phyloP scores from a whole-genome alignment of 2,888 invertebrate species.

The Sinohyriopsis cumingii region DNA sequence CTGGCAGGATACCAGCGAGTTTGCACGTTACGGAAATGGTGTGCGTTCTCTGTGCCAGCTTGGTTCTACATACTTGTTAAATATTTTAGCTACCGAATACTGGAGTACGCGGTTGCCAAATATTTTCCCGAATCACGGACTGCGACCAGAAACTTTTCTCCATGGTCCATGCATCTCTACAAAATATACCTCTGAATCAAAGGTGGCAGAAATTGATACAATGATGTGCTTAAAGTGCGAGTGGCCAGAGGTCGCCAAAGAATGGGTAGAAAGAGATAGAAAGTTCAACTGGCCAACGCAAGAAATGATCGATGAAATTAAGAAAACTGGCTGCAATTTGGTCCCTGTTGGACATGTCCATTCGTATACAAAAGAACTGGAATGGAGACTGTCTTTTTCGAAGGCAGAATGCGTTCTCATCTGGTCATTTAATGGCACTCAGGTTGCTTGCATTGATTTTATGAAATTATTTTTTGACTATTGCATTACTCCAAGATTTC shows the following conservation, averaged over 20 bases:
- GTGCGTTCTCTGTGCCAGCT: neutral
- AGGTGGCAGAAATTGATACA: conserved; percentile 1
- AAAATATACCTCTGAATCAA: neutral
- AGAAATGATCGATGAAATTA: neutral
- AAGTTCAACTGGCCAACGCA: conserved; percentile 1
- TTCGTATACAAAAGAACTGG: conserved; percentile 2
- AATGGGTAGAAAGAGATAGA: conserved; percentile 4
- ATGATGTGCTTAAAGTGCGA: neutral
- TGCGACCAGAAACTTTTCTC: neutral
- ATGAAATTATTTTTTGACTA: conserved; percentile 8
- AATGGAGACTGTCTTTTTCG: conserved; percentile 9
- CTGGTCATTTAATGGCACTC: conserved; percentile 7
- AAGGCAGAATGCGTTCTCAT: conserved; percentile 3
- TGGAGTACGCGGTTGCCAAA: neutral
- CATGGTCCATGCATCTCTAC: conserved; percentile 2
- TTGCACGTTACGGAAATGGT: neutral
- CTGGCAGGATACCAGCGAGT: neutral
- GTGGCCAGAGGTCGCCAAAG: conserved; percentile 3
- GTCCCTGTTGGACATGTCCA: conserved; percentile 5
- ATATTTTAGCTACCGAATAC: neutral
- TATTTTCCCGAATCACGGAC: neutral
- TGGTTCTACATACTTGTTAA: neutral
- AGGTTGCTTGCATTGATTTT: neutral
- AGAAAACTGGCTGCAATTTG: conserved; percentile 1
- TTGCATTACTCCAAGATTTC: conserved; percentile 4